Evolutionary conservation across 2,797 vertebrate species (phyloP).

Genomic region (Poecilia gillii): DNA sequence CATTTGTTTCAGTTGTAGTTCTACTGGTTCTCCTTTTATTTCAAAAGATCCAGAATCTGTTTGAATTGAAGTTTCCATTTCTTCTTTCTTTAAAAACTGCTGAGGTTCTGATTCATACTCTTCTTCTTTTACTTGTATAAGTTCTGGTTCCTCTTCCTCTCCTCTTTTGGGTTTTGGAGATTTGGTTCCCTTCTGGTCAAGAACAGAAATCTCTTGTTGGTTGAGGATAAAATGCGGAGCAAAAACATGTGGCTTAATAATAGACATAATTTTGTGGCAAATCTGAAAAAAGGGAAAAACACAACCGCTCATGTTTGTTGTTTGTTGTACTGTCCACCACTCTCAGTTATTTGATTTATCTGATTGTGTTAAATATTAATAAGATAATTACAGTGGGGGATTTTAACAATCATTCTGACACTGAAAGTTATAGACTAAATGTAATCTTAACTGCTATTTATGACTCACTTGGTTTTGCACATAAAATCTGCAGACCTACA

Average conservation of each 20-base stretch:
- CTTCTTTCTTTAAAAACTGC: not conserved
- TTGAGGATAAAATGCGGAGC: not conserved
- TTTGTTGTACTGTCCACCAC: no score
- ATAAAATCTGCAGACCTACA: no score
- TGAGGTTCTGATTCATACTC: not conserved
- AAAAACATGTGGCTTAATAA: not conserved
- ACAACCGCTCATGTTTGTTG: not conserved
- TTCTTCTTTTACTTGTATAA: not conserved
- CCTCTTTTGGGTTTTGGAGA: not conserved
- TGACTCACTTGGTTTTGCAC: no score
- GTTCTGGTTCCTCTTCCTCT: not conserved
- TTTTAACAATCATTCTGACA: no score
- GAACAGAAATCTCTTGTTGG: not conserved
- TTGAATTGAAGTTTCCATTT: not conserved
- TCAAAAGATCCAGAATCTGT: not conserved
- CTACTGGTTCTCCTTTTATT: not conserved
- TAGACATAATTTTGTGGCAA: not conserved
- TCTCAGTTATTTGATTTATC: no score
- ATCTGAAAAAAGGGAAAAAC: not conserved
- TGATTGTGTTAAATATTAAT: no score
- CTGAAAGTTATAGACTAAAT: no score
- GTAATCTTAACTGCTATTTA: no score
- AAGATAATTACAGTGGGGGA: no score
- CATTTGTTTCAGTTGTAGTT: not conserved
- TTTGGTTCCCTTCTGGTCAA: not conserved